Evolutionary conservation across 2,888 invertebrate species (phyloP), one percentile per base, ranked within the genome.

Genomic region (Rhamphomyia laevipes): DNA sequence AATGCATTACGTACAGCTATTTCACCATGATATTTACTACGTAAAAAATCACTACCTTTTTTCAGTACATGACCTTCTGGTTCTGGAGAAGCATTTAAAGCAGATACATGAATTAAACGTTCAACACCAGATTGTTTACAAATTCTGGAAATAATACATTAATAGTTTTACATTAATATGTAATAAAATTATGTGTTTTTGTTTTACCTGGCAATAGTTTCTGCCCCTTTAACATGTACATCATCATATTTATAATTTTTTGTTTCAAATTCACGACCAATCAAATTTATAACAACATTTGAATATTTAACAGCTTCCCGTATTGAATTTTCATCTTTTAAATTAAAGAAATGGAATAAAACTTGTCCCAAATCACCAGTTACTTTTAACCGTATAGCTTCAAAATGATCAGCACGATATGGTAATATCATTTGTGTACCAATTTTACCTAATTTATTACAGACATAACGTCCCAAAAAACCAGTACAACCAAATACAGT

Each of bases 401-500:
- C 82, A 67, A 89, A 88, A 49, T 80, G 78, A 63, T 96, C 95
- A 51, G 86, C 81, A 61, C 97, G 79, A 66, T 96, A 93, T 2
- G 99, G 96, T 56, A 96, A 67, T 56, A 99, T 87, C 66, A 99
- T 69, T 78, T 92, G 92, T 2, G 83, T 77, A 16, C 92, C 90
- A 57, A 77, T 78, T 72, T 86, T 91, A 60, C 95, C 97, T 48
- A 99, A 74, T 61, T 84, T 82, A 66, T 93, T 95, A 66, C 87
- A 84, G 15, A 97, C 80, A 73, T 86, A 84, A 56, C 82, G 76
- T 0, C 97, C 99, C 1, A 96, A 71, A 63, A 91, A 92, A 2
- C 97, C 97, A 33, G 84, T 83, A 49, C 82, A 81, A 46, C 97
- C 97, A 68, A 97, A 96, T 1, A 99, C 87, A n/a, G 99, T 99